Evolutionary conservation across 2,797 vertebrate species (phyloP).

Genomic region (Macrochelys suwanniensis): DNA sequence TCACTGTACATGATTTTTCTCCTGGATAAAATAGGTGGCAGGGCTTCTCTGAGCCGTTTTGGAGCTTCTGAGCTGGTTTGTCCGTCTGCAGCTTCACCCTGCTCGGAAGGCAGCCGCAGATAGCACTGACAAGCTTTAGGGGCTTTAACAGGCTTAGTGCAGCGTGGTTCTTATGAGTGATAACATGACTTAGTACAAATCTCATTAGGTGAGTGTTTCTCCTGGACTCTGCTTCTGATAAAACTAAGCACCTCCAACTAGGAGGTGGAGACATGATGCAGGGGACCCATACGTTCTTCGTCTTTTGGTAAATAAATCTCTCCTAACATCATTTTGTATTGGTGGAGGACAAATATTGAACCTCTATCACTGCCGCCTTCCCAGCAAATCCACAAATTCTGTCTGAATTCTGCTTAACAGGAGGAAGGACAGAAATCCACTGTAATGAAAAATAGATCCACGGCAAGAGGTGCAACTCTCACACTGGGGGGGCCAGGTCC

Average conservation of each 20-base stretch:
- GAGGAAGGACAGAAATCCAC: conserved; percentile 21
- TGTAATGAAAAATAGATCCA: conserved; percentile 15
- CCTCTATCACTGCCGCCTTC: not conserved
- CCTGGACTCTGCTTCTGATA: not conserved
- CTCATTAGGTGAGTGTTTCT: conserved; percentile 55
- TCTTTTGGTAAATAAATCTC: not conserved
- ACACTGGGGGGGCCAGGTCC: not conserved
- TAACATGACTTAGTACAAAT: conserved; percentile 66
- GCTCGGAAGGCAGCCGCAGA: accelerated
- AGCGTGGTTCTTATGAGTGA: conserved; percentile 33
- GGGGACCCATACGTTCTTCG: not conserved
- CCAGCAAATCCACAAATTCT: not conserved
- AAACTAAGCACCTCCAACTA: not conserved
- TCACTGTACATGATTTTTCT: not conserved
- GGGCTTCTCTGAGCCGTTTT: not conserved
- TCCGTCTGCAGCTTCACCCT: accelerated
- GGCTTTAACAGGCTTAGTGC: conserved; percentile 53
- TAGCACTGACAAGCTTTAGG: conserved; percentile 1
- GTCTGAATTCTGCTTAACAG: not conserved
- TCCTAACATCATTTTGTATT: not conserved
- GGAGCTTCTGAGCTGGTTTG: not conserved
- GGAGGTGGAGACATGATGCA: not conserved
- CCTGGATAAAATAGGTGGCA: not conserved
- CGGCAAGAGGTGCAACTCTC: not conserved
- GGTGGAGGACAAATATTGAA: not conserved